Conservation (phyloP, 2,797 vertebrate genomes). For the Martes flavigula region DNA sequence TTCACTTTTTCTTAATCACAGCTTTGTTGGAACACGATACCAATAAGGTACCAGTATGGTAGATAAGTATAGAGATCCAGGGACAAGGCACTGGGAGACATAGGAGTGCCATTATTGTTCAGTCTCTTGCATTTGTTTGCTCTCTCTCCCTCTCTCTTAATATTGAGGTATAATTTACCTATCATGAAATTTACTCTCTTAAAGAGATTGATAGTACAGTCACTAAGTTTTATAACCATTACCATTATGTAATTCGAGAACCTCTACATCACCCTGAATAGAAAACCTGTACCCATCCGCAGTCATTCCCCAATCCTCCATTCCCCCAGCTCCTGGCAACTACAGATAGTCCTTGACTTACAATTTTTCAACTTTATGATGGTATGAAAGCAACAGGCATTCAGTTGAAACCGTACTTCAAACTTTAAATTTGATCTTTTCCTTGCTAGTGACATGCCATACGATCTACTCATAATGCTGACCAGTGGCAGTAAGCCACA, state of each 20-base stretch:
- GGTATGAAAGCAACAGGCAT: background rate
- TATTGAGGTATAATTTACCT: background rate
- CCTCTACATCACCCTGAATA: background rate
- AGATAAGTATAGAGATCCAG: background rate
- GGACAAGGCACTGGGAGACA: background rate
- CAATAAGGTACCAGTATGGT: background rate
- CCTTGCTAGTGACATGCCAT: background rate
- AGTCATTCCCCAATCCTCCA: background rate
- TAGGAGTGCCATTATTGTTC: background rate
- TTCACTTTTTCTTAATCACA: slow-evolving; percentile 9
- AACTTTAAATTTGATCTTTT: background rate
- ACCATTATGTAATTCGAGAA: background rate
- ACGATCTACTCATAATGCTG: background rate
- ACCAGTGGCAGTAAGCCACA: background rate
- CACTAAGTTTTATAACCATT: background rate
- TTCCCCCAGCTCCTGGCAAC: background rate
- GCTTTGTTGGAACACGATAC: background rate
- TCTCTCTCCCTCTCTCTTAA: background rate
- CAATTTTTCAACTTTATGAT: background rate
- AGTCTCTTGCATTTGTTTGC: background rate
- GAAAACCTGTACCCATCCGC: background rate
- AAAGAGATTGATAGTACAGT: background rate
- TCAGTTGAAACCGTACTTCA: background rate
- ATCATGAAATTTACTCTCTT: background rate
- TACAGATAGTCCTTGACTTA: background rate